Evolutionary conservation across 1,140 invertebrate species (phyloP).

Genomic region (Linepithema humile): DNA sequence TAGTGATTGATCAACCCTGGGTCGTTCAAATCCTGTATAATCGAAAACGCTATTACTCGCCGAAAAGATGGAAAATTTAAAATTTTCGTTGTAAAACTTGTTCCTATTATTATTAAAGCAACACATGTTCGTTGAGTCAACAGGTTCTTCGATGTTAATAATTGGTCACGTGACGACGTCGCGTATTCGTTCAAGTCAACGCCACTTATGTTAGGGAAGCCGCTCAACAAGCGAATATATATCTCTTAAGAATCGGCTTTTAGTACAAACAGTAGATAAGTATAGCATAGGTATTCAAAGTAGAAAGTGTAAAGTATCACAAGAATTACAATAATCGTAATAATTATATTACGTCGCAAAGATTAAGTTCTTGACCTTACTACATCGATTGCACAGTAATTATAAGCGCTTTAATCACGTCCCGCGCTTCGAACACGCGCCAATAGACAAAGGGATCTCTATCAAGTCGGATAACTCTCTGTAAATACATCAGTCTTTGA

Average conservation of each 20-base stretch:
- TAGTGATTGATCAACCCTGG: too few species aligned
- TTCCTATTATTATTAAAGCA: constrained; percentile 41
- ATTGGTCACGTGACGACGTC: constrained; percentile 68
- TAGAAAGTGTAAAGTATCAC: constrained; percentile 83
- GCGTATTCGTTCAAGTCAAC: background rate
- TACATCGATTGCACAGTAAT: constrained; percentile 69
- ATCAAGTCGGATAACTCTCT: constrained; percentile 62
- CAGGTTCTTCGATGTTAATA: constrained; percentile 72
- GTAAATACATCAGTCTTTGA: constrained; percentile 79
- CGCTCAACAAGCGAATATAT: constrained; percentile 61
- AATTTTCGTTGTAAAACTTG: constrained; percentile 71
- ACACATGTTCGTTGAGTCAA: constrained; percentile 71
- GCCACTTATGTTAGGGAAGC: constrained; percentile 16
- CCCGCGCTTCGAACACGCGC: constrained; percentile 54
- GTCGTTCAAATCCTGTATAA: too few species aligned
- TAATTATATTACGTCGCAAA: constrained; percentile 69
- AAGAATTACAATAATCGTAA: constrained; percentile 79
- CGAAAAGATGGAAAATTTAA: background rate
- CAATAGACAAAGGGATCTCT: constrained; percentile 55
- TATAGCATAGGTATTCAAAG: constrained; percentile 80
- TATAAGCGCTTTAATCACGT: constrained; percentile 68
- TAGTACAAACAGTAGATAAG: constrained; percentile 73
- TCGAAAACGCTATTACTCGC: too few species aligned
- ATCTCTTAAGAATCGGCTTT: constrained; percentile 61
- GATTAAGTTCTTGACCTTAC: constrained; percentile 58